Evolutionary conservation across 2,113 vertebrate species (phyloP).

Genomic region (Gadus macrocephalus): DNA sequence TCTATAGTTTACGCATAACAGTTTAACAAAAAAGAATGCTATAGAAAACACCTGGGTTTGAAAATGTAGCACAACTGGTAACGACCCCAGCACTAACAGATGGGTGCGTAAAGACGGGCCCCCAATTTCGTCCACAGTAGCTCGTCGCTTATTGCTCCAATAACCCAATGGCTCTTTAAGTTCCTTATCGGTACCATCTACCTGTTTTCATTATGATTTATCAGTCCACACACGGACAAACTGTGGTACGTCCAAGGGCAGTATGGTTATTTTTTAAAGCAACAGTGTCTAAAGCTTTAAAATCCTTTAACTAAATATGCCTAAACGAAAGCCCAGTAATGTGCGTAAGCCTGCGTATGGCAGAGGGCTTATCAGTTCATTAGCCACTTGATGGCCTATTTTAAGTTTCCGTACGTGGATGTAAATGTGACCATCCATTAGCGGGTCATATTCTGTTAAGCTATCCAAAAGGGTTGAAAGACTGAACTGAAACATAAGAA

Average conservation of each 20-base stretch:
- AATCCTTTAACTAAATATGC: slow-evolving; percentile 34
- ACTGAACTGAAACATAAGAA: slow-evolving; percentile 60
- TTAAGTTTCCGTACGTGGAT: slow-evolving; percentile 54
- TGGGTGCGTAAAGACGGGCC: neutral
- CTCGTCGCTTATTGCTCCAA: too few species aligned
- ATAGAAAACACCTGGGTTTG: slow-evolving; percentile 60
- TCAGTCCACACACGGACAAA: neutral
- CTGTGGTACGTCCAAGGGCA: too few species aligned
- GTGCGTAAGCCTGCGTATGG: slow-evolving; percentile 56
- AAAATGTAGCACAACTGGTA: slow-evolving; percentile 45
- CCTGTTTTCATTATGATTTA: neutral
- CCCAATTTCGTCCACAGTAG: too few species aligned
- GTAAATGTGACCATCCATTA: too few species aligned
- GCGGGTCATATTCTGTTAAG: slow-evolving; percentile 59
- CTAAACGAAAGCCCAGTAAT: slow-evolving; percentile 54
- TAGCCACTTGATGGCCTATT: slow-evolving; percentile 65
- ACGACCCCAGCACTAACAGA: slow-evolving; percentile 60
- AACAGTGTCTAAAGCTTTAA: slow-evolving; percentile 10
- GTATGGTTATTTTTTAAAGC: too few species aligned
- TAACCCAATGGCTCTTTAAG: too few species aligned
- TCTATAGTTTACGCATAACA: too few species aligned
- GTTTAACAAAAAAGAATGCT: slow-evolving; percentile 70
- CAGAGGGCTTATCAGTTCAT: slow-evolving; percentile 65
- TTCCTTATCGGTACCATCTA: too few species aligned
- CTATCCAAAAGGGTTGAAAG: slow-evolving; percentile 53